Evolutionary conservation across 1,140 invertebrate species (phyloP).

Genomic region (Holotrichia oblita): DNA sequence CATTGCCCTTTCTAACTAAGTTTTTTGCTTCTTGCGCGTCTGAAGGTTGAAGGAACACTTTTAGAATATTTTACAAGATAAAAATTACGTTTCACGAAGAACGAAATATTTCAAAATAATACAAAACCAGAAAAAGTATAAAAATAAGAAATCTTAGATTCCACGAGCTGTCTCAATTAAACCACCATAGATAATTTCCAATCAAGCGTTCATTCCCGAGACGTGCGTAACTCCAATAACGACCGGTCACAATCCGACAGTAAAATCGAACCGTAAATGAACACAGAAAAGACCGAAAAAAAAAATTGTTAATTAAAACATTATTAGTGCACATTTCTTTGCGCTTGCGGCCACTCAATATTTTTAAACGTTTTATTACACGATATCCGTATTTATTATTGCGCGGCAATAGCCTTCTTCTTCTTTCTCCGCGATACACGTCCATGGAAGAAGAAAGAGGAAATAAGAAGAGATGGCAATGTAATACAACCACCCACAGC

Average conservation of each 20-base stretch:
- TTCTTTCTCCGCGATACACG: constrained; percentile 21
- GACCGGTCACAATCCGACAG: constrained; percentile 17
- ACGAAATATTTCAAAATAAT: too few species aligned
- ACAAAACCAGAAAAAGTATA: not conserved
- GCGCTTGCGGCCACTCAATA: constrained; percentile 41
- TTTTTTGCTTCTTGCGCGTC: too few species aligned
- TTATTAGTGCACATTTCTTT: constrained; percentile 43
- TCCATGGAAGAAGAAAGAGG: constrained; percentile 21
- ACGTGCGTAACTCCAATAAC: constrained; percentile 16
- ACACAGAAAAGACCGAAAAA: constrained; percentile 31
- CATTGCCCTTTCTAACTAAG: too few species aligned
- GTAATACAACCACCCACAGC: constrained; percentile 46
- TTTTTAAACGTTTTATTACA: constrained; percentile 41
- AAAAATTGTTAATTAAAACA: constrained; percentile 37
- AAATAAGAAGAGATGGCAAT: constrained; percentile 41
- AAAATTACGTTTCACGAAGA: too few species aligned
- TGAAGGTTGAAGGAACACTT: not conserved
- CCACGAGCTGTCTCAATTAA: constrained; percentile 3
- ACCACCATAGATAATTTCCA: constrained; percentile 10
- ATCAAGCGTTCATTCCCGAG: constrained; percentile 21
- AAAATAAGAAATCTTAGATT: not conserved
- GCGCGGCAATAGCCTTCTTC: constrained; percentile 9
- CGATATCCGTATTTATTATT: constrained; percentile 34
- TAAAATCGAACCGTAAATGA: constrained; percentile 33
- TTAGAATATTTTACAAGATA: not conserved